Evolutionary conservation across 2,888 invertebrate species (phyloP), one percentile per base, ranked within the genome.

Genomic region (Hymenopus coronatus): DNA sequence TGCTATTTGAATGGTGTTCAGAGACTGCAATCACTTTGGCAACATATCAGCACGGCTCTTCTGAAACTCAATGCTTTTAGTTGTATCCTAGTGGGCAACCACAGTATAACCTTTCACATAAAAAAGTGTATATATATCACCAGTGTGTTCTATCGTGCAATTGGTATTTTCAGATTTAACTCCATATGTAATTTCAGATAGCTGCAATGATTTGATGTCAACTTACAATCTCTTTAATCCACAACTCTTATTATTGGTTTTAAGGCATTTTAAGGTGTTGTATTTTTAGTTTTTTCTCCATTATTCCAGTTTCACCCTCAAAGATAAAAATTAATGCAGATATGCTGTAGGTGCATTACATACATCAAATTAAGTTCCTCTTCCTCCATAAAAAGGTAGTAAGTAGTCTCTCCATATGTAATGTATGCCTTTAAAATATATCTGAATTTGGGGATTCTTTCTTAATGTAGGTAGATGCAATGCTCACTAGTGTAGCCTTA

Each of bases 21-120:
- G 0, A 33, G 87, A 82, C 87, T 87, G 30, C 87, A 87, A 87
- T 82, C 87, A 87, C 87, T 81, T 85, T 85, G 46, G 54, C 54
- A 70, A 70, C 54, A 70, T 70, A 70, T 70, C 54, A 70, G 20
- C 54, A 70, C 6, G 20, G 2, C 54, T 20, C 54, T 70, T 70
- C 54, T 70, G 54, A 70, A 70, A 70, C 6, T 20, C 54, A 20
- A 3, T 70, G 6, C 15, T 70, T 70, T 70, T 20, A 70, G 15
- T 70, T 20, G 15, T 70, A 70, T 70, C 54, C 25, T 20, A 70
- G 20, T 20, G 54, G 25, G 15, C 54, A 25, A 20, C 25, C 54
- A 70, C 25, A 25, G 54, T 70, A 70, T 20, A 70, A 4, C 20
- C 54, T 54, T 54, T 54, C 1, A 8, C 54, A 20, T 6, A 3